A percentile compares a stretch with the other conserved stretches of the same genome.
Evolutionary conservation across 1,140 invertebrate genomes (phyloP).

Genomic region (Drosophila pectinifera): DNA sequence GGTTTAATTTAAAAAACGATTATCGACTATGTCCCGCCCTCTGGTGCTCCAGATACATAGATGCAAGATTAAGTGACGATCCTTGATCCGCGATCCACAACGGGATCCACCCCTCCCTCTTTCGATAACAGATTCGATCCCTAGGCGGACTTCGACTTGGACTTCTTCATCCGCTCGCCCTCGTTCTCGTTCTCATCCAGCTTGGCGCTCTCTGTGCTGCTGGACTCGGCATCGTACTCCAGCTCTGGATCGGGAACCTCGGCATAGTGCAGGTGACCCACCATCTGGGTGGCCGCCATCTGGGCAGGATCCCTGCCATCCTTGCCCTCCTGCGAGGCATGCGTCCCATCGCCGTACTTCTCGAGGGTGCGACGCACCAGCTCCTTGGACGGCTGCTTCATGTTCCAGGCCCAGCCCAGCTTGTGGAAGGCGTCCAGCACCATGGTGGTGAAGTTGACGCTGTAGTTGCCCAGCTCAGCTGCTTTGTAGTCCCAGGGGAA

Average conservation of each 20-base stretch:
- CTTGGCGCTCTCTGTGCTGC: constrained; percentile 82
- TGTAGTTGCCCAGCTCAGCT: constrained; percentile 87
- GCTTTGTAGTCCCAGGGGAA: constrained; percentile 93
- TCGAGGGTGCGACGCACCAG: constrained; percentile 86
- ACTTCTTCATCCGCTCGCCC: constrained; percentile 71
- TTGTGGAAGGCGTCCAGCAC: constrained; percentile 92
- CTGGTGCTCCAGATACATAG: constrained; percentile 60
- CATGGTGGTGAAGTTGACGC: constrained; percentile 81
- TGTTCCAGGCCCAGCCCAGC: constrained; percentile 92
- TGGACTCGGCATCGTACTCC: constrained; percentile 79
- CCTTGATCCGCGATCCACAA: constrained; percentile 34
- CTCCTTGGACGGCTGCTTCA: constrained; percentile 88
- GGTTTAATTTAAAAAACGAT: constrained; percentile 63
- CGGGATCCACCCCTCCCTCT: constrained; percentile 14
- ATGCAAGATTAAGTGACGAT: constrained; percentile 50
- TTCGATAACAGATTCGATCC: neutral
- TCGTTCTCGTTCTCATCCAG: constrained; percentile 81
- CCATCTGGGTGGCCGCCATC: constrained; percentile 33
- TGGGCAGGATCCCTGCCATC: constrained; percentile 8
- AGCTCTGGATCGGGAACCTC: constrained; percentile 76
- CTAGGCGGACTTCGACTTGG: constrained; percentile 62
- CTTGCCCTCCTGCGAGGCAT: constrained; percentile 66
- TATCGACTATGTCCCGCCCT: constrained; percentile 75
- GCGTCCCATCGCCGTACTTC: constrained; percentile 89
- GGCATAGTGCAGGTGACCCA: constrained; percentile 68